Evolutionary conservation across 2,113 vertebrate species (phyloP), one percentile per base, ranked within the genome.

Genomic region (Mixornis gularis): DNA sequence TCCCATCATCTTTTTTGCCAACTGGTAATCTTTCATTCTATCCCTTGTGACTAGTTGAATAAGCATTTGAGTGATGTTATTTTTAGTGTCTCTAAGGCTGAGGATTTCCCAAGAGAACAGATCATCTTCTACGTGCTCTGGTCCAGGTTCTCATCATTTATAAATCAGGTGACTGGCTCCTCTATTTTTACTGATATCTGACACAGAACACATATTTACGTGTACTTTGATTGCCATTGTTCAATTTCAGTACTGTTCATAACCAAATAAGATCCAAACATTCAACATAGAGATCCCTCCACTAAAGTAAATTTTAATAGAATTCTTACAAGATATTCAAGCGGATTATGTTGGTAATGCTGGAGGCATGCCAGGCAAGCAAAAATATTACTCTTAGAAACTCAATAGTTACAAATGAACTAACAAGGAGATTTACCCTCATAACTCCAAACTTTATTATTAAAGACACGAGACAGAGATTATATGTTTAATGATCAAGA

Each of bases 31-130:
- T 83, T 92, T 80, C n/a, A 70, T 77, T 91, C 79, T 84, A 78
- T 70, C 76, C 43, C 46, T 88, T 80, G 60, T 73, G 68, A 88
- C 69, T 58, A 92, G 69, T 8, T 86, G 76, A 90, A 86, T 69
- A 92, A 89, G 76, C 55, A 66, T 79, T 93, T 63, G n/a, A 90
- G n/a, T 22, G 71, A 82, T 76, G 83, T 85, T 53, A 68, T 89
- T 92, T 93, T 89, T 52, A 81, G 24, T 82, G 87, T 34, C 78
- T 92, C 74, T 60, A 65, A 87, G 53, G 70, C 73, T 81, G 51
- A 81, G 78, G 78, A 82, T 85, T 89, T 91, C 87, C 85, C 81
- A 79, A 24, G 90, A 90, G 68, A 93, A 78, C 15, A 78, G 48
- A 93, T 88, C 80, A 84, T 86, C 77, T 68, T 91, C 19, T 84